Evolutionary conservation across 1,140 invertebrate species (phyloP), one percentile per base, ranked within the genome.

Genomic region (Sweltsa coloradensis): DNA sequence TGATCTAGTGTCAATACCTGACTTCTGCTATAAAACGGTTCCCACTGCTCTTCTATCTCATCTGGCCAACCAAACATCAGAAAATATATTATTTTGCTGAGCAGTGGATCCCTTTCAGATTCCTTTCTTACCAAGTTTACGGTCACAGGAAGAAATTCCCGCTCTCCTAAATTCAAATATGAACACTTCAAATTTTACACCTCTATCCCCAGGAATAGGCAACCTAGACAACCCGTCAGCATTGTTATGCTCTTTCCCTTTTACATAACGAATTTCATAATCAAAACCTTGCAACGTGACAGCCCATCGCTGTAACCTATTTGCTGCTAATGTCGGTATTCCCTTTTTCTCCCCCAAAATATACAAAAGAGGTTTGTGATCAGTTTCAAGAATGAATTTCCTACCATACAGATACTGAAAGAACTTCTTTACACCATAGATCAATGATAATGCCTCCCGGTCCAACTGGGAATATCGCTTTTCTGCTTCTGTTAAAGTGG

Each of bases 401-500:
- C 51, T 41, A 42, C 11, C 62, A 47, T 57, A 67, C 5, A 70
- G 34, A 50, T 70, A 76, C 37, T 74, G 54, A 47, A 74, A 66
- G 53, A 74, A 74, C 47, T 68, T 69, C 34, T 58, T 53, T 39
- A 70, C 48, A n/a, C 63, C 66, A 57, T 60, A 70, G 29, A 72
- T 49, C 21, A 76, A 62, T 4, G 64, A 60, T 9, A 71, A 55
- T 0, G 61, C 70, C 57, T 79, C 74, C 51, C 68, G 68, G 26
- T 79, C 70, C 4, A 72, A 57, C 47, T 73, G 65, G 14, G 59
- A 55, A 53, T 75, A 77, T 11, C 68, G 67, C 50, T 57, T 53
- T 55, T 78, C 66, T 3, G 66, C 55, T 4, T 40, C 23, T 16
- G 55, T 64, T 9, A 77, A 54, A 4, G 66, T 64, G 22, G 64